Evolutionary conservation across 2,113 vertebrate genomes (phyloP), one percentile per base, ranked within the genome.

Genomic region (Lepisosteus osseus): DNA sequence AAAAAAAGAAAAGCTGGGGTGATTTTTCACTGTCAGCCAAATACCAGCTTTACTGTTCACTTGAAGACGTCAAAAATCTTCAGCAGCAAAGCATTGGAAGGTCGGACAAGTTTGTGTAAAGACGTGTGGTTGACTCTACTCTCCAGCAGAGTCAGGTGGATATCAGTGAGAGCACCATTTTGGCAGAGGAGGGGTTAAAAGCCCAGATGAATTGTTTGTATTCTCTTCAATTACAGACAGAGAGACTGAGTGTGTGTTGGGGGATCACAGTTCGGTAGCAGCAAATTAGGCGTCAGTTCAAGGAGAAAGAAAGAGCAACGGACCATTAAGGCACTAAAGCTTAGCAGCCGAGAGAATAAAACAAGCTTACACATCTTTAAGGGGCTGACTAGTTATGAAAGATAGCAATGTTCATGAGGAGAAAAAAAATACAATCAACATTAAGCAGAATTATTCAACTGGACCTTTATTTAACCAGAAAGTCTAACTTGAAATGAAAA

Each of bases 351-450:
- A 67, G n/a, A 67, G 62, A 67, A 57, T 44, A 56, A 65, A 72
- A 68, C 54, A 55, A 55, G 54, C 69, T 51, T 67, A 68, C 59
- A 68, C 67, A 56, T 64, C 67, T 74, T 74, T 69, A 69, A 74
- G 68, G 72, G 67, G 47, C 51, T 68, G 67, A 40, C 72, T 74
- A 67, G n/a, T 7, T 74, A 56, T 74, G 66, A 69, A 74, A 74
- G 72, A 74, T 74, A 69, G 72, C 57, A 41, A 43, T 68, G 55
- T 42, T 68, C 45, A 43, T 40, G 45, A 68, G 40, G 41, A 5
- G 43, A 61, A 63, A 68, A n/a, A 62, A 44, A 47, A 67, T 51
- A 12, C 71, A 66, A 57, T 42, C 3, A 9, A 40, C 64, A 47
- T 45, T 44, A 42, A 66, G 64, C 40, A 67, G 62, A 59, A 59